Conservation (phyloP, 2,888 invertebrate genomes). For the Chrysolina haemoptera region DNA sequence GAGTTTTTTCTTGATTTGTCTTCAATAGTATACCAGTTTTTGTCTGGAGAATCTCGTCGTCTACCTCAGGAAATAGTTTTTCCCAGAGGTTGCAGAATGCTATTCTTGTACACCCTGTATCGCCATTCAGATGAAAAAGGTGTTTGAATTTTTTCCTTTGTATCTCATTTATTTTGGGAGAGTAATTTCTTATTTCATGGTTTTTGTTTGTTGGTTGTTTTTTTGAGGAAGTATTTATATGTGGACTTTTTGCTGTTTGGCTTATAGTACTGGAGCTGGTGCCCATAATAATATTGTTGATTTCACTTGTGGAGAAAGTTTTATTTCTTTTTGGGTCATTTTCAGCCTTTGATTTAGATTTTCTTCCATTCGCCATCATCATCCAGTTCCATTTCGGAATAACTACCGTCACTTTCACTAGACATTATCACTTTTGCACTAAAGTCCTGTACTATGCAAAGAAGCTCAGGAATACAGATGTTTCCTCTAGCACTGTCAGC, state of each 20-base stretch:
- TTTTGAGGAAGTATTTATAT: neutral
- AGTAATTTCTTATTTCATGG: too few relatives aligned
- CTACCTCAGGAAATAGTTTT: neutral
- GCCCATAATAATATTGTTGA: too few relatives aligned
- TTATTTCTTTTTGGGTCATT: too few relatives aligned
- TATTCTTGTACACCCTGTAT: slow-evolving; percentile 2
- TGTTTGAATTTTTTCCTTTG: neutral
- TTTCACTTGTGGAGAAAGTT: too few relatives aligned
- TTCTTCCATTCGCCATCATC: neutral
- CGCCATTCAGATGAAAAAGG: neutral
- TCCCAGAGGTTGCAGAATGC: neutral
- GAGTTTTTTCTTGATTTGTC: neutral
- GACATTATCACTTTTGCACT: neutral
- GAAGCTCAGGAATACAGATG: too few relatives aligned
- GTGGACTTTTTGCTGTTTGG: neutral
- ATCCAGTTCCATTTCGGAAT: neutral
- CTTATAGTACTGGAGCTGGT: neutral
- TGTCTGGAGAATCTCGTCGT: neutral
- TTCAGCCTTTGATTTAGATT: neutral
- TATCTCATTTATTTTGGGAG: neutral
- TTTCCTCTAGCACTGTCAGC: too few relatives aligned
- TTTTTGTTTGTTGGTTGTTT: neutral
- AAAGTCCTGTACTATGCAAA: too few relatives aligned
- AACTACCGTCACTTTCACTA: neutral
- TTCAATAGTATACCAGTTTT: neutral